A percentile compares a stretch with the other conserved stretches of the same genome.
Conservation (phyloP, 1,140 invertebrate species). For the Phortica variegata region DNA sequence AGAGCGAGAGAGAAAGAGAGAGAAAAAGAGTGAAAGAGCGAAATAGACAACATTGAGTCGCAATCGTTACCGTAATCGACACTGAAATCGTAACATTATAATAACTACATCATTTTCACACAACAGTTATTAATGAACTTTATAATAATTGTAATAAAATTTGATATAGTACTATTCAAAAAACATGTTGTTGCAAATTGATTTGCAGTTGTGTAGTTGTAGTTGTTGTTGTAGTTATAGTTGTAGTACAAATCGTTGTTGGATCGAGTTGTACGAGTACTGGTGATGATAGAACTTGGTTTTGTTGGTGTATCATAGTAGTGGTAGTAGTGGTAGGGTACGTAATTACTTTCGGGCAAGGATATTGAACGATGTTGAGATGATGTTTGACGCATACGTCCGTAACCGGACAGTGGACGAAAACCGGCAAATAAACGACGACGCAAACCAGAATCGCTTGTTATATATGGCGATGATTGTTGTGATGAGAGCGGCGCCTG, state of each 20-base stretch:
- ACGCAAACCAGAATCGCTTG: constrained; percentile 61
- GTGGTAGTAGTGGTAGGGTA: constrained; percentile 24
- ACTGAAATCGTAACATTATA: too few species aligned
- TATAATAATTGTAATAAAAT: constrained; percentile 36
- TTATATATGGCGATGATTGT: constrained; percentile 8
- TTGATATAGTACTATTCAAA: constrained; percentile 42
- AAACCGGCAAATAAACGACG: constrained; percentile 72
- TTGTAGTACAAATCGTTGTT: constrained; percentile 27
- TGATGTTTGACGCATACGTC: constrained; percentile 66
- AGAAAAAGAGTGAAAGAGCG: too few species aligned
- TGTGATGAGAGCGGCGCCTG: neutral
- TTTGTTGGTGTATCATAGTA: constrained; percentile 10
- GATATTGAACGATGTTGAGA: constrained; percentile 69
- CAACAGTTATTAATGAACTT: too few species aligned
- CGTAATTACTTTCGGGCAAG: constrained; percentile 76
- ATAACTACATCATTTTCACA: too few species aligned
- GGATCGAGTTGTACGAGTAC: constrained; percentile 15
- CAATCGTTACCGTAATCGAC: too few species aligned
- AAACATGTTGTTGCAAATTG: constrained; percentile 18
- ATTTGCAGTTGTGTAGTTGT: constrained; percentile 6
- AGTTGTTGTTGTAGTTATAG: constrained; percentile 15
- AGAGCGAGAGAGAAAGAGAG: too few species aligned
- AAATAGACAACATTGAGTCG: too few species aligned
- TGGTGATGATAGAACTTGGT: constrained; percentile 11
- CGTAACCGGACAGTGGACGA: constrained; percentile 73